Conservation (phyloP, 2,888 invertebrate genomes). For the Eristalinus aeneus region DNA sequence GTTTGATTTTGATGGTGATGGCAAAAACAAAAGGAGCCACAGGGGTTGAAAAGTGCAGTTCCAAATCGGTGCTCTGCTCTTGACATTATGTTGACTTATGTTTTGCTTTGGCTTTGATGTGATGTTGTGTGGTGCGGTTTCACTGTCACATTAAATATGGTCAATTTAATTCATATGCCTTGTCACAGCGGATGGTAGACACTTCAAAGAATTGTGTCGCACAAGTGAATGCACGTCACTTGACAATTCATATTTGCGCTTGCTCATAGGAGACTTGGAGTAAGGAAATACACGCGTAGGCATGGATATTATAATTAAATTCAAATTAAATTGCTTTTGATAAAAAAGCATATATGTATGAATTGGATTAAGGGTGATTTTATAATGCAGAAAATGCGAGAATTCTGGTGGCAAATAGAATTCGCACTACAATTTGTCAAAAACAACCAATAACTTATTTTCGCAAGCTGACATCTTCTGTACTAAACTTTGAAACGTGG, state of each 20-base stretch:
- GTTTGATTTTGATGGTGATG: conserved; percentile 50
- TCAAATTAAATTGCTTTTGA: too few species aligned
- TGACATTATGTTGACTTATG: conserved; percentile 78
- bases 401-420: too few species aligned
- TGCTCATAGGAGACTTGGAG: too few species aligned
- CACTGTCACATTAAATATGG: conserved; percentile 74
- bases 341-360: too few species aligned
- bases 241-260: not conserved
- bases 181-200: not conserved
- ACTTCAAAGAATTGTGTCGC: conserved; percentile 14
- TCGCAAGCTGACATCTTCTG: too few species aligned
- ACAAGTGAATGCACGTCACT: conserved; percentile 20
- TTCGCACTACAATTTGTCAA: too few species aligned
- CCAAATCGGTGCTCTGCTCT: conserved; percentile 69
- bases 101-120: conserved; percentile 58
- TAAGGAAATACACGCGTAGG: too few species aligned
- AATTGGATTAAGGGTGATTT: too few species aligned
- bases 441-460: too few species aligned
- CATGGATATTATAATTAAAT: too few species aligned
- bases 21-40: conserved; percentile 34
- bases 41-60: conserved; percentile 37
- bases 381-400: too few species aligned
- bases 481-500: too few species aligned
- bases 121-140: conserved; percentile 51
- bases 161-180: conserved; percentile 76